phyloP scores from a whole-genome alignment of 2,797 vertebrate species.

The Pelodytes ibericus region DNA sequence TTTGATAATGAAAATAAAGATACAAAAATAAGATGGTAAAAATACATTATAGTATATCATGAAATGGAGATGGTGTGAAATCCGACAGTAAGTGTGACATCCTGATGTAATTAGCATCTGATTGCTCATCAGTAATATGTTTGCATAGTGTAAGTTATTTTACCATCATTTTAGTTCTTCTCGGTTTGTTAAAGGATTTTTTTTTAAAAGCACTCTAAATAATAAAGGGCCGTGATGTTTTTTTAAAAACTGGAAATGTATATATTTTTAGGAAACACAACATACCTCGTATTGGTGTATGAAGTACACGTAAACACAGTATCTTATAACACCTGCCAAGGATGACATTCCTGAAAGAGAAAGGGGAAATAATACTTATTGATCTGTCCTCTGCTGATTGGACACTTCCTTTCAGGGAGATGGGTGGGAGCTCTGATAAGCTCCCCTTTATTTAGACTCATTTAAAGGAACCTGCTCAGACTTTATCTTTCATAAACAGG shows the following conservation, averaged over 20 bases:
- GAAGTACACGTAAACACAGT: constrained; percentile 51
- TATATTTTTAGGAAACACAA: not conserved
- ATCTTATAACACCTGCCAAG: constrained; percentile 42
- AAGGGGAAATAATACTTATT: constrained; percentile 2
- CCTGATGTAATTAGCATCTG: too few relatives aligned
- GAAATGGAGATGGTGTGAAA: too few relatives aligned
- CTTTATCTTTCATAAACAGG: constrained; percentile 45
- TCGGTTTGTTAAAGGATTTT: too few relatives aligned
- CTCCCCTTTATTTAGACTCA: constrained; percentile 3
- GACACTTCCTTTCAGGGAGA: not conserved
- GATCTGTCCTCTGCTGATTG: not conserved
- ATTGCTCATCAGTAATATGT: too few relatives aligned
- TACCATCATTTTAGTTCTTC: too few relatives aligned
- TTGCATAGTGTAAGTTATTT: too few relatives aligned
- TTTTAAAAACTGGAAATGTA: not conserved
- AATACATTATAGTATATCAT: too few relatives aligned
- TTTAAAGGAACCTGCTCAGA: not conserved
- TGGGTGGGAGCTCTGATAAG: constrained; percentile 19
- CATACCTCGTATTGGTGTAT: constrained; percentile 52
- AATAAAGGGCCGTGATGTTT: too few relatives aligned
- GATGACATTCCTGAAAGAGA: constrained; percentile 52
- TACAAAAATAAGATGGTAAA: too few relatives aligned
- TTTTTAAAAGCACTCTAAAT: too few relatives aligned
- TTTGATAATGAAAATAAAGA: too few relatives aligned
- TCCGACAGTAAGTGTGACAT: too few relatives aligned